Evolutionary conservation across 2,113 vertebrate species (phyloP).

Genomic region (Ailuropoda melanoleuca): DNA sequence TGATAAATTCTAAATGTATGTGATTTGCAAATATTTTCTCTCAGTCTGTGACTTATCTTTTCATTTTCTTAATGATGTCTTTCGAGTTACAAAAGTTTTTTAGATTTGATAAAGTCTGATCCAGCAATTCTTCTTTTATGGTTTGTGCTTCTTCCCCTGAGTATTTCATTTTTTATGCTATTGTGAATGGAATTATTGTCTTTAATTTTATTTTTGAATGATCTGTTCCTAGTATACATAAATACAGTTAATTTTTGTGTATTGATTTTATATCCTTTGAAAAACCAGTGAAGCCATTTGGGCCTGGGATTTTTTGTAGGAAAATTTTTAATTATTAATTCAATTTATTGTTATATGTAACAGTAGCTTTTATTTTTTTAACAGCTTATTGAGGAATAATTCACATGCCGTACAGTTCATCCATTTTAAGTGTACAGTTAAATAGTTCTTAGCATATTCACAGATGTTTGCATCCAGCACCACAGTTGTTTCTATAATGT

Average conservation of each 20-base stretch:
- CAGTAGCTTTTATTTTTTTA: constrained; percentile 3
- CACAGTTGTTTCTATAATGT: neutral
- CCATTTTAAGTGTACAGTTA: neutral
- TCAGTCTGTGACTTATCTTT: neutral
- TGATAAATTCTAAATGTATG: neutral
- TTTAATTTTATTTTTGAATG: neutral
- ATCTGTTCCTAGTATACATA: neutral
- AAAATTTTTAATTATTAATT: constrained; percentile 24
- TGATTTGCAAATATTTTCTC: neutral
- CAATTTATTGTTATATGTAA: neutral
- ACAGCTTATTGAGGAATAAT: neutral
- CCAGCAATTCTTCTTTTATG: neutral
- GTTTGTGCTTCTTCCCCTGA: neutral
- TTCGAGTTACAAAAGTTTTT: neutral
- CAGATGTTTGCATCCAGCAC: neutral
- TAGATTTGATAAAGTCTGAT: neutral
- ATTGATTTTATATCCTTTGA: neutral
- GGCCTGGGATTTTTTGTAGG: neutral
- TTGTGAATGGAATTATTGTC: neutral
- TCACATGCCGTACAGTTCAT: neutral
- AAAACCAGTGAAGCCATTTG: neutral
- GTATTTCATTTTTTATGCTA: neutral
- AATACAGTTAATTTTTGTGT: neutral
- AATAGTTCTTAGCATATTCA: neutral
- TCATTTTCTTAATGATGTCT: neutral